These are phyloP conservation scores for Ciona savignyi DNA, from an alignment of 23 tunicate species.

Conservation along the genomic window DNA sequence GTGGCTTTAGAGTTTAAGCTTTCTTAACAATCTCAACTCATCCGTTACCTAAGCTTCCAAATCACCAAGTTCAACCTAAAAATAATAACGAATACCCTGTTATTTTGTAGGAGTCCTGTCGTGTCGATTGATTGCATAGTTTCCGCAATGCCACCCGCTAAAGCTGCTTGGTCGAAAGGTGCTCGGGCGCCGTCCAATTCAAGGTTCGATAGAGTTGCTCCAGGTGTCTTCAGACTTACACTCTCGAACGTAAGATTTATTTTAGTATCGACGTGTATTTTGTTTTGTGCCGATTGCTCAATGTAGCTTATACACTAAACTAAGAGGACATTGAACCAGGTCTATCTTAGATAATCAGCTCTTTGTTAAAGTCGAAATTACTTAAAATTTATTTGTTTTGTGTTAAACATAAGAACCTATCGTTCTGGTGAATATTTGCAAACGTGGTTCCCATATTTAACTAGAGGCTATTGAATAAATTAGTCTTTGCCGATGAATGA, in stretches of 20 bases:
- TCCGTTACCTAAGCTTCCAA: neutral
- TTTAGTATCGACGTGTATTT: too few relatives aligned
- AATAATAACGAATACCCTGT: too few relatives aligned
- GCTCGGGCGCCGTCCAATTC: neutral
- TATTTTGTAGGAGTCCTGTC: constrained; percentile 43
- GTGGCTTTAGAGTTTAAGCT: neutral
- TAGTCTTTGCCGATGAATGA: too few relatives aligned
- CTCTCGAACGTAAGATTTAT: constrained; percentile 44
- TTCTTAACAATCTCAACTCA: neutral
- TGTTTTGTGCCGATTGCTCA: too few relatives aligned
- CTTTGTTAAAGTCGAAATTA: neutral
- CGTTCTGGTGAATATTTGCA: too few relatives aligned
- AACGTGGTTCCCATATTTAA: too few relatives aligned
- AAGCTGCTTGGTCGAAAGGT: constrained; percentile 41
- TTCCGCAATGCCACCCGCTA: constrained; percentile 58
- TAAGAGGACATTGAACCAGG: too few relatives aligned
- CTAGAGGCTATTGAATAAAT: too few relatives aligned
- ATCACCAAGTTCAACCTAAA: too few relatives aligned
- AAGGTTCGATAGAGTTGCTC: constrained; percentile 8
- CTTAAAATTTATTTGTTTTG: neutral
- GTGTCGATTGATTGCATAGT: constrained; percentile 58
- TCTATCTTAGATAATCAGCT: too few relatives aligned
- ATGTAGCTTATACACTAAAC: too few relatives aligned
- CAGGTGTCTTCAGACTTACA: constrained; percentile 48
- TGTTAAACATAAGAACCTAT: too few relatives aligned